Base-by-base conservation (phyloP, 64 coral and sea anemone genomes). In the Stylophora pistillata region DNA sequence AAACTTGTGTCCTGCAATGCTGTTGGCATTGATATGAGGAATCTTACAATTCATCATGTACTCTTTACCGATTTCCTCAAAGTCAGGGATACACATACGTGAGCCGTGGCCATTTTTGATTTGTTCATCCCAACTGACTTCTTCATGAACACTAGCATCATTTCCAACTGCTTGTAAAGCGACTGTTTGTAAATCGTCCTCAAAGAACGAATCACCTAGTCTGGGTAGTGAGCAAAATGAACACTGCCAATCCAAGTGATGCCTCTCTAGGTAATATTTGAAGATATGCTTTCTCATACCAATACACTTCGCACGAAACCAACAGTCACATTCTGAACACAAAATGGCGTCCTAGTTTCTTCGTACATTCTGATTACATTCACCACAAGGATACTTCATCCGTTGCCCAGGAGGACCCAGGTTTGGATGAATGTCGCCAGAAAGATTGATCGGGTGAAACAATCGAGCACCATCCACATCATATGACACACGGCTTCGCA, bases 401-500 rank as follows among this genome's bases (percentile, higher is more conserved):
- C 82, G 59, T n/a, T 21, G 2, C 25, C 26, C 9, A 55, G 73
- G 11, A 61, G 28, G 82, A 16, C 91, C 58, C 21, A 85, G 91
- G n/a, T 93, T 88, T 55, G 75, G 61, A 23, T 92, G 63, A 28
- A 87, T 53, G 23, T 93, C 91, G 30, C 86, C 89, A 91, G 81
- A 86, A 3, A 63, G 58, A 16, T 2, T 70, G 34, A 78, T 78
- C 29, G 86, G 73, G 68, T 91, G 89, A 79, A 78, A 91, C 27
- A 59, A 55, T 77, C 82, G 75, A 78, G 74, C 30, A 69, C 89
- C 58, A 1, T 86, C 65, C 29, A 72, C 81, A 56, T 73, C 62
- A 62, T 78, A 30, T 5, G 85, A 69, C 15, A 91, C 26, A 72
- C 82, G 76, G 0, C 26, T 1, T 58, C 29, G 47, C 76, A 79